Percentiles rank a stretch among this genome's conserved stretches.
Conservation (phyloP, 2,113 vertebrate species). For the Pelusios castaneus region DNA sequence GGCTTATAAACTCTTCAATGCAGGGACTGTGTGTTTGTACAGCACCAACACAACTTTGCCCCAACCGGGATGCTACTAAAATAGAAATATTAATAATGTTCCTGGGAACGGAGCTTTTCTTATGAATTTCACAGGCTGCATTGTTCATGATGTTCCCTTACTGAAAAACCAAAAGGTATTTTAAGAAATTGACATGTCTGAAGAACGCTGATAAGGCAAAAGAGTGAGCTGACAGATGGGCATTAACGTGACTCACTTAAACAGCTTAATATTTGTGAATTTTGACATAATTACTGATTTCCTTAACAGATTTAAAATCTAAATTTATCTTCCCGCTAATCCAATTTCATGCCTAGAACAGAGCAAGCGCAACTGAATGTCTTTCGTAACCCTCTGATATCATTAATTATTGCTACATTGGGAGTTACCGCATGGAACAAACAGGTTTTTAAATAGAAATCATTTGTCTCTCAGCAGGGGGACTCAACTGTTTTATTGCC, state of each 20-base stretch:
- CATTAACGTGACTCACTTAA: slow-evolving; percentile 29
- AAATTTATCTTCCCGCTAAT: slow-evolving; percentile 79
- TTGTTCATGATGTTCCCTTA: not conserved
- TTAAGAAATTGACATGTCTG: slow-evolving; percentile 11
- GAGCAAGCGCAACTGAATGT: slow-evolving; percentile 73
- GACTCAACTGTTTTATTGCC: slow-evolving; percentile 74
- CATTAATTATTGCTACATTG: slow-evolving; percentile 84
- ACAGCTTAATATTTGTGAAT: slow-evolving; percentile 63
- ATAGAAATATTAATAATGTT: slow-evolving; percentile 26
- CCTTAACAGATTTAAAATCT: slow-evolving; percentile 71
- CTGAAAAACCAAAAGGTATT: not conserved
- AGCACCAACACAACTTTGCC: slow-evolving; percentile 52
- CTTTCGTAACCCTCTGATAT: slow-evolving; percentile 78
- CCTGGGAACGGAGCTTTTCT: not conserved
- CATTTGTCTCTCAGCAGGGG: slow-evolving; percentile 85
- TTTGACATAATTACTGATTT: slow-evolving; percentile 76
- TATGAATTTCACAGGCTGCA: not conserved
- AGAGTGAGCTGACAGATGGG: slow-evolving; percentile 1
- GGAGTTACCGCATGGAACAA: slow-evolving; percentile 79
- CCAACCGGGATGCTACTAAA: slow-evolving; percentile 42
- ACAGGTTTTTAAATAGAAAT: slow-evolving; percentile 84
- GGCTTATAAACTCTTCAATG: slow-evolving; percentile 28
- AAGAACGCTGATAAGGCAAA: slow-evolving; percentile 29
- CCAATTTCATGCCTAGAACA: slow-evolving; percentile 80
- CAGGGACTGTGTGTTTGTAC: slow-evolving; percentile 34